Evolutionary conservation across 37 sponge, comb jelly and placozoan species (phyloP).

Genomic region (Cladorhizidae sp.): DNA sequence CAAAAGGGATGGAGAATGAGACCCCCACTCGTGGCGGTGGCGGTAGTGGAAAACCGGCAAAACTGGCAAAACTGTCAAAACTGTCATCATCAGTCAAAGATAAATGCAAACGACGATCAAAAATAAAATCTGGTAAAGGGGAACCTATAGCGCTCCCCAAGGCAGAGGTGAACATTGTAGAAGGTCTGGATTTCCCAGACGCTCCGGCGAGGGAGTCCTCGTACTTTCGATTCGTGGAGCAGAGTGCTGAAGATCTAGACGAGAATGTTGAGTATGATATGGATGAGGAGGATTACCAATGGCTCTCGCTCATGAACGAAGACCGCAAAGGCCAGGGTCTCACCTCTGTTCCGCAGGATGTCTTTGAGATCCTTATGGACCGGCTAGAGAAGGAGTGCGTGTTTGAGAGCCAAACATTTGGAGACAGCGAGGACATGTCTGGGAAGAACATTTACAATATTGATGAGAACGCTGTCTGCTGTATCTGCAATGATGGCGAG

Average conservation of each 20-base stretch:
- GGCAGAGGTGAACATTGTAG: slow-evolving; percentile 42
- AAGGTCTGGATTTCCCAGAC: slow-evolving; percentile 52
- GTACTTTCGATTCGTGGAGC: slow-evolving; percentile 79
- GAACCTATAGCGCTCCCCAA: slow-evolving; percentile 11
- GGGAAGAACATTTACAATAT: slow-evolving; percentile 74
- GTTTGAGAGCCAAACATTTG: slow-evolving; percentile 83
- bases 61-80: not conserved
- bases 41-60: slow-evolving; percentile 5
- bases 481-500: slow-evolving; percentile 98
- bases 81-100: slow-evolving; percentile 18
- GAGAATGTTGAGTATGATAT: slow-evolving; percentile 96
- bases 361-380: slow-evolving; percentile 98
- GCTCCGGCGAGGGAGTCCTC: slow-evolving; percentile 49
- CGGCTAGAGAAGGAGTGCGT: slow-evolving; percentile 93
- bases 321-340: slow-evolving; percentile 80
- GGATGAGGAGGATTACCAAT: slow-evolving; percentile 98
- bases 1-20: not conserved
- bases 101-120: slow-evolving; percentile 60
- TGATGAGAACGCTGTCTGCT: slow-evolving; percentile 99
- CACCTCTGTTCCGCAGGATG: slow-evolving; percentile 75
- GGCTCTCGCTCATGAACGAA: slow-evolving; percentile 93
- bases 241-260: slow-evolving; percentile 82
- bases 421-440: slow-evolving; percentile 25
- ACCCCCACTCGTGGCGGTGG: slow-evolving; percentile 28
- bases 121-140: slow-evolving; percentile 19